Percentiles rank a stretch among this genome's conserved stretches.
These are phyloP conservation scores for Psittacula cyanocephala DNA, from an alignment of 2,113 vertebrate genomes.

Conservation along the genomic window DNA sequence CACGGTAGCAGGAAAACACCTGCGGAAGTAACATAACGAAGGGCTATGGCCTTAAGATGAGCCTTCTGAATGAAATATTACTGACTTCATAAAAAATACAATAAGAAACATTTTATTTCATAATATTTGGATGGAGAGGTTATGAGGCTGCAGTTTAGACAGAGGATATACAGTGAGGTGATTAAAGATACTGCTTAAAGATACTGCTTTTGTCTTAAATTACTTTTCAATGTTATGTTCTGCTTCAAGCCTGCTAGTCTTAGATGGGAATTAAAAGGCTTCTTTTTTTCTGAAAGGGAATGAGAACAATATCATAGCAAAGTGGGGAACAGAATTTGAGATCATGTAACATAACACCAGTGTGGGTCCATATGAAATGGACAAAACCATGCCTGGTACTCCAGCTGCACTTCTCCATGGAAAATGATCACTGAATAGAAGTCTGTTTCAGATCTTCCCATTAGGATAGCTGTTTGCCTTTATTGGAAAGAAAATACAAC, in stretches of 20 bases:
- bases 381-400: not conserved
- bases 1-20: not conserved
- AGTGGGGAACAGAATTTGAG: not conserved
- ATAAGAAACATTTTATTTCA: constrained; percentile 45
- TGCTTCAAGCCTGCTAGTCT: not conserved
- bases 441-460: not conserved
- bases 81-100: not conserved
- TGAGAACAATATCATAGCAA: not conserved
- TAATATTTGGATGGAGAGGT: constrained; percentile 48
- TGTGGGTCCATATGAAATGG: not conserved
- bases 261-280: not conserved
- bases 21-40: not conserved
- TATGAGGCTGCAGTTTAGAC: not conserved
- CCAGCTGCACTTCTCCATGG: not conserved
- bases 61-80: constrained; percentile 24
- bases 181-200: not conserved
- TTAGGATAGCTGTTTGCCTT: not conserved
- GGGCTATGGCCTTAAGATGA: not conserved
- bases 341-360: not conserved
- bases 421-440: not conserved
- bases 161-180: not conserved
- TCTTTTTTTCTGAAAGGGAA: not conserved
- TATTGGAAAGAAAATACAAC: not conserved
- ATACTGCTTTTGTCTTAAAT: not conserved
- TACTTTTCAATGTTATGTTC: constrained; percentile 25